phyloP scores from a whole-genome alignment of 2,888 invertebrate species.

The Lingula anatina region DNA sequence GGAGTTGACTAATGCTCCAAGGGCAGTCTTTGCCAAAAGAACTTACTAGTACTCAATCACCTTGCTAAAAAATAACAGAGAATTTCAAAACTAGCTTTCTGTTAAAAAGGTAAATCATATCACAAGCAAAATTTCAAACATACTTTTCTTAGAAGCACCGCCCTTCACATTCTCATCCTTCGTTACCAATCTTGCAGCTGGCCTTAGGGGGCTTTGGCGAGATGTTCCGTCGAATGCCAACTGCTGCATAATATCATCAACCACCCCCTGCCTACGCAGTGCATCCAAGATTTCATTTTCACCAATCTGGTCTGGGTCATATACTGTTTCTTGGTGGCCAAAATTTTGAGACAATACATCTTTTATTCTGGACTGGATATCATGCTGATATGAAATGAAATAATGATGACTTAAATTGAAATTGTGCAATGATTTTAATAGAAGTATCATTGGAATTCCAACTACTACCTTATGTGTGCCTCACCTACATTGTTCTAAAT shows the following conservation, averaged over 20 bases:
- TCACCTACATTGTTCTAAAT: no score
- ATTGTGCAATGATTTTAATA: no score
- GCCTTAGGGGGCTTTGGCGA: conserved; percentile 9
- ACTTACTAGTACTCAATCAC: no score
- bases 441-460: no score
- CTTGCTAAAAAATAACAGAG: no score
- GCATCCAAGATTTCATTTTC: conserved; percentile 53
- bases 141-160: conserved; percentile 30
- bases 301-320: conserved; percentile 20
- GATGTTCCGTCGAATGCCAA: conserved; percentile 27
- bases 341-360: conserved; percentile 37
- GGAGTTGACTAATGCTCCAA: no score
- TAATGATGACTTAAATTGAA: background rate
- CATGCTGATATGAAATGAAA: conserved; percentile 20
- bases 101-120: no score
- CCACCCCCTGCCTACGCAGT: conserved; percentile 35
- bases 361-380: conserved; percentile 35
- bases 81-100: no score
- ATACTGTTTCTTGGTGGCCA: conserved; percentile 32
- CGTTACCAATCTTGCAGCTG: conserved; percentile 37
- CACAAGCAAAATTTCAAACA: background rate
- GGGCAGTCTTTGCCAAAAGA: no score
- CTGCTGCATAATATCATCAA: conserved; percentile 41
- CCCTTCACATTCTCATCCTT: conserved; percentile 26
- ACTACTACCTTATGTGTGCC: no score